Evolutionary conservation across 1,140 invertebrate species (phyloP).

Genomic region (Homarus americanus): DNA sequence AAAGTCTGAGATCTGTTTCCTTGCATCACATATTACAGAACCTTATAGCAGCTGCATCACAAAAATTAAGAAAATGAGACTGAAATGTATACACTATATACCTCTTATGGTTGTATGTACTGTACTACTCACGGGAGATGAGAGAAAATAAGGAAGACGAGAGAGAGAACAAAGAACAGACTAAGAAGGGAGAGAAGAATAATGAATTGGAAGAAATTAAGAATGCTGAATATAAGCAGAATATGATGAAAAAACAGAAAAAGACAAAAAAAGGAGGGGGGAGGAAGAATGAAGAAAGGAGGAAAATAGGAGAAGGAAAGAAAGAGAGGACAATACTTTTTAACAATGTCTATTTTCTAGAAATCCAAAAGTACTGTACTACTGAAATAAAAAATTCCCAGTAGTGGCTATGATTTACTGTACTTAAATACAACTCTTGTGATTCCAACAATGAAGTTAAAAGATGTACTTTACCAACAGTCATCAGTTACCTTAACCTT

Average conservation of each 20-base stretch:
- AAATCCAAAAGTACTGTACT: background rate
- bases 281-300: background rate
- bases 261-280: background rate
- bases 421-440: too few relatives aligned
- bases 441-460: too few relatives aligned
- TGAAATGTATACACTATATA: background rate
- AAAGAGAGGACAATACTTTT: background rate
- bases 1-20: constrained; percentile 15
- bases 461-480: too few relatives aligned
- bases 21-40: constrained; percentile 21
- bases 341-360: background rate
- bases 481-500: too few relatives aligned
- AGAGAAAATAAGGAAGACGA: too few relatives aligned
- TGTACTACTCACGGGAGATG: too few relatives aligned
- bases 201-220: too few relatives aligned
- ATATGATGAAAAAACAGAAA: background rate
- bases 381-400: background rate
- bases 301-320: background rate
- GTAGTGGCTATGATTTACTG: too few relatives aligned
- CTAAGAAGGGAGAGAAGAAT: too few relatives aligned
- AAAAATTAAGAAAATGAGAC: background rate
- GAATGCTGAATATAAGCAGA: background rate
- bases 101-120: too few relatives aligned
- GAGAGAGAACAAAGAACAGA: too few relatives aligned
- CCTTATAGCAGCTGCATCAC: constrained; percentile 44